Base-by-base conservation (phyloP, 2,113 vertebrate species). In the Eptatretus burgeri region DNA sequence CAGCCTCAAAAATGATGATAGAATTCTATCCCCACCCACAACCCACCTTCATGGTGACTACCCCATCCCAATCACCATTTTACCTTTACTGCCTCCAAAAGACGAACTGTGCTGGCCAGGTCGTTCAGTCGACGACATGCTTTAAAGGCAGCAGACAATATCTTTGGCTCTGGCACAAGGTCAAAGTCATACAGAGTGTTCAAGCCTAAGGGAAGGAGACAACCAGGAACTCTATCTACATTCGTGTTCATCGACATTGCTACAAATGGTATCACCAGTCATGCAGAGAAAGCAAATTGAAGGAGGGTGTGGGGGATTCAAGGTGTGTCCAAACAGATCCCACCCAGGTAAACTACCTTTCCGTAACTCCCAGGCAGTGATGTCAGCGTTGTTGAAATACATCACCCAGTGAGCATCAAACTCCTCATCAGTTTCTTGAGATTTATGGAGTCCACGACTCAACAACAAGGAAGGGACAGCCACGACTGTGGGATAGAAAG, bases 321-420 rank as follows among this genome's bases (percentile, higher is more conserved):
- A n/a, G n/a, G n/a, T n/a, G n/a, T n/a, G n/a, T n/a, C n/a, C n/a
- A n/a, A 41, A 41, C 27, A 41, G 27, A 41, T 41, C 27, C 27
- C 27, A 41, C 27, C 27, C 27, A 41, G 27, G 27, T 41, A 41
- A 7, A 41, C 27, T 73, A 94, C 91, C 89, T 89, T 93, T 98
- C 71, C 75, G 80, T 60, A 98, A 78, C 70, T 98, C 89, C 89
- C 89, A 94, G 66, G 78, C 80, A 71, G 95, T 87, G 0, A 98
- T 82, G 69, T 94, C 83, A 69, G 84, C 84, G 68, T 93, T 94
- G 77, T 78, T 93, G 74, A 98, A 98, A 68, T 93, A 94, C 0
- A 82, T 93, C 68, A 93, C 78, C 91, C 91, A 98, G 64, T 88
- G 89, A 69, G 91, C 82, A 70, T 98, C 89, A 41, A 98, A 94